These are phyloP conservation scores for Tragelaphus scriptus DNA, from an alignment of 2,113 vertebrate genomes.

Conservation along the genomic window DNA sequence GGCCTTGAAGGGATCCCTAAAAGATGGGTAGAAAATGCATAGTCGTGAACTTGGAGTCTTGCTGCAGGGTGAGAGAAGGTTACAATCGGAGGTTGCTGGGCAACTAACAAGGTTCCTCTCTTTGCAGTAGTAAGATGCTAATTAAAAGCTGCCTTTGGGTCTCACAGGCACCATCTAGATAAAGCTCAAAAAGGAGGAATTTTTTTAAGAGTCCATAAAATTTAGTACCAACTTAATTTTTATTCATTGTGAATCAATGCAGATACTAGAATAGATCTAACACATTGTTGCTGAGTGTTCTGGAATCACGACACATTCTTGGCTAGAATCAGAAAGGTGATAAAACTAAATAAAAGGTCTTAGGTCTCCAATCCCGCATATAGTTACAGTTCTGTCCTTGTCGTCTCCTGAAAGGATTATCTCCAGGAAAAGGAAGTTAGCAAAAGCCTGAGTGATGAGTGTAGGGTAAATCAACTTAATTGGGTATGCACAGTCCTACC, in stretches of 20 bases:
- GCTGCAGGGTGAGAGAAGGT: not conserved
- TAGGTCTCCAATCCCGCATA: conserved; percentile 24
- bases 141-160: not conserved
- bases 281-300: conserved; percentile 21
- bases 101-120: not conserved
- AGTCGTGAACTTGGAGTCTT: not conserved
- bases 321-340: conserved; percentile 52
- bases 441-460: not conserved
- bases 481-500: not conserved
- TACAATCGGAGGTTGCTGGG: not conserved
- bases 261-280: conserved; percentile 53
- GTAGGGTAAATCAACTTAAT: not conserved
- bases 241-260: conserved; percentile 49
- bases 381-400: conserved; percentile 3
- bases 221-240: conserved; percentile 54
- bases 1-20: not conserved
- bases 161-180: not conserved
- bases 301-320: conserved; percentile 60
- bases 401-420: not conserved
- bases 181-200: conserved; percentile 19
- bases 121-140: not conserved
- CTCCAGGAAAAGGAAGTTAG: not conserved
- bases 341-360: conserved; percentile 46
- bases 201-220: conserved; percentile 29
- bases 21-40: not conserved